Percentiles rank a stretch among this genome's conserved stretches.
These are phyloP conservation scores for Drosophila lini DNA, from an alignment of 1,140 invertebrate genomes.

Conservation along the genomic window DNA sequence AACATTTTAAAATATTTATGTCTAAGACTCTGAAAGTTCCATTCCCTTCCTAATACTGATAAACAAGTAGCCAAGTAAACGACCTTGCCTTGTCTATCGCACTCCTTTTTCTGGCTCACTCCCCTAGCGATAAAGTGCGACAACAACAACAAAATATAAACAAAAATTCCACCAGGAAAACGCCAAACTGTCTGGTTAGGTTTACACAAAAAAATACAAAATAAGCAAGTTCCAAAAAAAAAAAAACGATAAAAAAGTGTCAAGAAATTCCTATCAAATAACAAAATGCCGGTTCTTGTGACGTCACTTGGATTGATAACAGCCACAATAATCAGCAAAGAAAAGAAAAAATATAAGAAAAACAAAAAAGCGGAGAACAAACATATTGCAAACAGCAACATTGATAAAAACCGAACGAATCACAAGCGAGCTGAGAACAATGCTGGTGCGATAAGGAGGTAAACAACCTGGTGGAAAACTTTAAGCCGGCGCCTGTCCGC, in stretches of 20 bases:
- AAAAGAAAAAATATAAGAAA: conserved; percentile 14
- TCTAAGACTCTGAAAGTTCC: background rate
- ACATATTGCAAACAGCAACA: conserved; percentile 65
- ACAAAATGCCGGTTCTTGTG: conserved; percentile 43
- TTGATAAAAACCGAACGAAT: conserved; percentile 50
- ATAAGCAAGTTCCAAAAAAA: conserved; percentile 28
- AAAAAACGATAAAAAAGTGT: conserved; percentile 38
- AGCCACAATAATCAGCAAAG: conserved; percentile 19
- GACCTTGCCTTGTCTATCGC: conserved; percentile 34
- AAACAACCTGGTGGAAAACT: conserved; percentile 70
- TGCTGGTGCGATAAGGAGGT: conserved; percentile 72
- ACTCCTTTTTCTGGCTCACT: conserved; percentile 12
- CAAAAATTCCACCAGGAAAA: conserved; percentile 3
- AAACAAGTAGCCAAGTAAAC: conserved; percentile 12
- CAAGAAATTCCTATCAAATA: conserved; percentile 37
- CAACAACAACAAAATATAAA: conserved; percentile 26
- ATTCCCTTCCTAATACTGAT: conserved; percentile 8
- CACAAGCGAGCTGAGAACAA: conserved; percentile 46
- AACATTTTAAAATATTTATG: background rate
- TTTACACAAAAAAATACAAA: conserved; percentile 20
- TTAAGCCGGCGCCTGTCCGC: conserved; percentile 58
- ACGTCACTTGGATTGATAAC: conserved; percentile 62
- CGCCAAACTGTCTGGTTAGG: conserved; percentile 47
- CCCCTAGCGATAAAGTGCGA: conserved; percentile 18
- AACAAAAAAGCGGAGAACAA: conserved; percentile 23